Conservation (phyloP, 2,797 vertebrate genomes). For the Pristis pectinata region DNA sequence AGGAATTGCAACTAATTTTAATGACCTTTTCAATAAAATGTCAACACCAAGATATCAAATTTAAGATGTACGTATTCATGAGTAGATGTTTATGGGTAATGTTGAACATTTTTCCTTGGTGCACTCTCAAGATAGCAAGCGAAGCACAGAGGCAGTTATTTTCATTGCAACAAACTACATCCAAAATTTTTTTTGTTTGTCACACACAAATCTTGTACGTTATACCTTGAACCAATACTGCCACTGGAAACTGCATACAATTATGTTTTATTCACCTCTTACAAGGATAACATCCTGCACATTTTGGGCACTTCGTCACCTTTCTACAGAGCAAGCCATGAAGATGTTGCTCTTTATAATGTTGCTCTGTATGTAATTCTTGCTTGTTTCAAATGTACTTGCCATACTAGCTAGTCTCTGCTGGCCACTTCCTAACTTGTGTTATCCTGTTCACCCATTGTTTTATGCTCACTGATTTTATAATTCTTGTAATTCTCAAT, state of each 20-base stretch:
- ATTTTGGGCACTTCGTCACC: not conserved
- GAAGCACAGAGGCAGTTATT: not conserved
- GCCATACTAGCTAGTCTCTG: too few relatives aligned
- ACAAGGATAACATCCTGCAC: not conserved
- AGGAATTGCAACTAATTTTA: not conserved
- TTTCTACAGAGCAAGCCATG: not conserved
- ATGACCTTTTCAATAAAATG: not conserved
- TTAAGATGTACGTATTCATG: not conserved
- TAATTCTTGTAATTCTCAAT: too few relatives aligned
- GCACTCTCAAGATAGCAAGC: not conserved
- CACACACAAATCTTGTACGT: not conserved
- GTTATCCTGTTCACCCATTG: too few relatives aligned
- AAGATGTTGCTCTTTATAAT: not conserved
- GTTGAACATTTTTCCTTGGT: not conserved
- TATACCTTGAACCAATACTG: not conserved
- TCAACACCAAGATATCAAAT: not conserved
- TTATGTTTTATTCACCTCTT: not conserved
- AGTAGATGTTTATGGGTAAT: not conserved
- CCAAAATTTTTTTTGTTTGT: not conserved
- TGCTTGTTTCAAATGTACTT: too few relatives aligned
- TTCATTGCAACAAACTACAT: not conserved
- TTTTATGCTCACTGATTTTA: too few relatives aligned
- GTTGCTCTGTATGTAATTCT: too few relatives aligned
- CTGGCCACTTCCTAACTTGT: too few relatives aligned
- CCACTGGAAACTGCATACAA: not conserved